Evolutionary conservation across 2,888 invertebrate genomes (phyloP).

Genomic region (Eupithecia subfuscata): DNA sequence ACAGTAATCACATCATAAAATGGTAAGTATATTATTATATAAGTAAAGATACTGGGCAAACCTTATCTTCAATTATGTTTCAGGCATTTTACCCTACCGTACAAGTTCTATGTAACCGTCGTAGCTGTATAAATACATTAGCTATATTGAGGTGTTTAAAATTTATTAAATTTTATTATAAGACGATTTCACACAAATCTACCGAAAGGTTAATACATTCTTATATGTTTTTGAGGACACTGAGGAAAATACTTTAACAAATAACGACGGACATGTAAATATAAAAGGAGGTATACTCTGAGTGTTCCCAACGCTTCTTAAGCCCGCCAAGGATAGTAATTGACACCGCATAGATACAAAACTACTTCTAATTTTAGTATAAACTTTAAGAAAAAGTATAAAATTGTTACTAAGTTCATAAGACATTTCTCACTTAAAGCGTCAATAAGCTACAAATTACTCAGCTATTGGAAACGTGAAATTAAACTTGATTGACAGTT

Average conservation of each 20-base stretch:
- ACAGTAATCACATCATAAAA: background rate
- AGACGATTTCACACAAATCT: background rate
- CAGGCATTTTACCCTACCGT: background rate
- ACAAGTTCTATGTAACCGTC: background rate
- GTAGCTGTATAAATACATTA: background rate
- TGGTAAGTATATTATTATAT: background rate
- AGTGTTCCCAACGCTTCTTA: constrained; percentile 50
- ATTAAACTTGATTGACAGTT: constrained; percentile 5
- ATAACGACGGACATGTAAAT: constrained; percentile 20
- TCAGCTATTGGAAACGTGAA: constrained; percentile 45
- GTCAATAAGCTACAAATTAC: constrained; percentile 74
- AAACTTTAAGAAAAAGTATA: constrained; percentile 74
- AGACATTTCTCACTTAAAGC: constrained; percentile 82
- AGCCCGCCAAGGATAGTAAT: constrained; percentile 72
- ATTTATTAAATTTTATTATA: background rate
- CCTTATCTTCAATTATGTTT: background rate
- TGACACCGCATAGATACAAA: constrained; percentile 72
- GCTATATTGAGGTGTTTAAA: background rate
- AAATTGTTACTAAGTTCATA: constrained; percentile 78
- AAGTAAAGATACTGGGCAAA: background rate
- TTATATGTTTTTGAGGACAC: background rate
- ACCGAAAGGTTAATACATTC: background rate
- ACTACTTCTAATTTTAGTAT: constrained; percentile 69
- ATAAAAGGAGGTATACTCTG: constrained; percentile 40
- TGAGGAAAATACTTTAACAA: background rate